These are phyloP conservation scores for Thereva unica DNA, from an alignment of 2,888 invertebrate species.

Conservation along the genomic window DNA sequence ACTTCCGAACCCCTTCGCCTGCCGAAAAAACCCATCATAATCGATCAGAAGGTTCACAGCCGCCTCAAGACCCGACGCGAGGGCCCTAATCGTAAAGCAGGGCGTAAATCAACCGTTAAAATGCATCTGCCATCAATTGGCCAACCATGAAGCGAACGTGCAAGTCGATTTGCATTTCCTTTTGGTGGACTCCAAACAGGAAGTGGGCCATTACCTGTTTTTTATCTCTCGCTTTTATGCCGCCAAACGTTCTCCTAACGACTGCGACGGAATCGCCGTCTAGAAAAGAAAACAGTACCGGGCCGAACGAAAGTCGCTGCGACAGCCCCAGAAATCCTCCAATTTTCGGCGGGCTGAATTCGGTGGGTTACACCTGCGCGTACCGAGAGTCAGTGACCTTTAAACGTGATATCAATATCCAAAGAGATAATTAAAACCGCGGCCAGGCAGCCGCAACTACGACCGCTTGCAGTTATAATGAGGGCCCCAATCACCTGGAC, in stretches of 20 bases:
- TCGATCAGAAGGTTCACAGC: too few species aligned
- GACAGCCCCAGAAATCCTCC: background rate
- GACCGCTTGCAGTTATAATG: background rate
- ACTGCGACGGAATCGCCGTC: background rate
- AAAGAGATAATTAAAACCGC: constrained; percentile 26
- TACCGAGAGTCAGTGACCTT: constrained; percentile 21
- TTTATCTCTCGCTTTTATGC: constrained; percentile 1
- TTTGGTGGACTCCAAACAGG: constrained; percentile 12
- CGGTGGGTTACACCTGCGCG: too few species aligned
- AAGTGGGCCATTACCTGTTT: constrained; percentile 28
- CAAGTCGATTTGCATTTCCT: constrained; percentile 30
- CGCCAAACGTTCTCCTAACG: constrained; percentile 25
- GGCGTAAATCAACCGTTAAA: constrained; percentile 27
- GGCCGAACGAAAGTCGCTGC: background rate
- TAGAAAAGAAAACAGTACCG: background rate
- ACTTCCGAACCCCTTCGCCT: too few species aligned
- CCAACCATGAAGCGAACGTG: constrained; percentile 13
- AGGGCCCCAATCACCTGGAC: constrained; percentile 13
- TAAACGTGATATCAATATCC: constrained; percentile 21
- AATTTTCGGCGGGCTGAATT: constrained; percentile 14
- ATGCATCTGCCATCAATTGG: constrained; percentile 25
- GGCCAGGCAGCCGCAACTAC: constrained; percentile 5
- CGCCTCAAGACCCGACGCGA: background rate
- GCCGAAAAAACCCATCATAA: too few species aligned
- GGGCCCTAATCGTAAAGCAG: background rate